These are phyloP conservation scores for Spodoptera picta DNA, from an alignment of 2,888 invertebrate genomes.

Conservation along the genomic window DNA sequence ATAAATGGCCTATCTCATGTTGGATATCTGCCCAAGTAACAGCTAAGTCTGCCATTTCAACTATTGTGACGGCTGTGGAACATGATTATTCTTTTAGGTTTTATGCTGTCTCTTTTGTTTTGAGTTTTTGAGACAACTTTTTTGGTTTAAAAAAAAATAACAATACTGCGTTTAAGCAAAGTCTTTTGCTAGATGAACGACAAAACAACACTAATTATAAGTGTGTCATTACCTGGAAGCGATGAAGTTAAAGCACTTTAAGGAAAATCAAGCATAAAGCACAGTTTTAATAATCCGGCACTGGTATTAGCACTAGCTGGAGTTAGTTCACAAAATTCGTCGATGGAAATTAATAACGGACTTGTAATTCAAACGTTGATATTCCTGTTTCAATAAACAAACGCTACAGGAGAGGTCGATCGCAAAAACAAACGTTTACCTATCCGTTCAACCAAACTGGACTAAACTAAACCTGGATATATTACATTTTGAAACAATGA, in stretches of 20 bases:
- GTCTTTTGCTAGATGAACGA: not conserved
- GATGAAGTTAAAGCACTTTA: too few species aligned
- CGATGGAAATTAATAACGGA: conserved; percentile 11
- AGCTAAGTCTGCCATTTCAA: conserved; percentile 18
- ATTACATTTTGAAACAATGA: conserved; percentile 46
- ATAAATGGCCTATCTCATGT: conserved; percentile 35
- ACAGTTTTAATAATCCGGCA: too few species aligned
- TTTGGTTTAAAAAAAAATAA: not conserved
- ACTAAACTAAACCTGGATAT: conserved; percentile 37
- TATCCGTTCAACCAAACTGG: conserved; percentile 40
- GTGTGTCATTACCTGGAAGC: too few species aligned
- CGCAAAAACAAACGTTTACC: conserved; percentile 61
- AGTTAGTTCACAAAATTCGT: not conserved
- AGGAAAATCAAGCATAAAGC: too few species aligned
- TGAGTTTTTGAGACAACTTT: too few species aligned
- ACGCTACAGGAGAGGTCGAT: conserved; percentile 30
- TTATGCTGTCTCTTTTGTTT: not conserved
- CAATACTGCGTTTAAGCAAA: not conserved
- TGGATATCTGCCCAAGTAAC: conserved; percentile 31
- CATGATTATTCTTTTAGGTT: conserved; percentile 9
- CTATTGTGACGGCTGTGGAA: conserved; percentile 3
- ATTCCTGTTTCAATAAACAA: conserved; percentile 33
- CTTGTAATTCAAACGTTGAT: conserved; percentile 13
- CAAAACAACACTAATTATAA: too few species aligned
- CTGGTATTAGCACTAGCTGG: too few species aligned